Base-by-base conservation (phyloP, 2,888 invertebrate genomes). In the Orchesella flavescens region DNA sequence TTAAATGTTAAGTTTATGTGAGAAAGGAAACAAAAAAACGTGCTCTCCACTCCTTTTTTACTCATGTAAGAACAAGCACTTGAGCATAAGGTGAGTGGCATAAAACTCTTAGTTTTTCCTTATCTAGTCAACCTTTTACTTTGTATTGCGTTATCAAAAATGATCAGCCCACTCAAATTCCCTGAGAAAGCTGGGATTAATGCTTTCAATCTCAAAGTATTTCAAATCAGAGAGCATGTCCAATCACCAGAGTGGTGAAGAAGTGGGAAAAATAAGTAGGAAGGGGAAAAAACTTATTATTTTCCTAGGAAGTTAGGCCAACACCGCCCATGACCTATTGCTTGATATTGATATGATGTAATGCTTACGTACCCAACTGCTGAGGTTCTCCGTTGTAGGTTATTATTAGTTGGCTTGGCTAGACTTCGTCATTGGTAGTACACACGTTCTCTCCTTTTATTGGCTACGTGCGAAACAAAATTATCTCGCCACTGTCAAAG, bases 21-120 rank as follows among this genome's bases (percentile, higher is more conserved):
- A n/a, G 57, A 57, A 53, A 55, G 59, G 55, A 69, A 76, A 34
- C 46, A 68, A 69, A 61, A 68, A 66, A 57, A 74, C 66, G 73
- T 57, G 59, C 80, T 74, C 71, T 69, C 71, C 12, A 71, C 71
- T 57, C 59, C 53, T 59, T 61, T 79, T 65, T 65, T 55, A 79
- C 71, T 79, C 79, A 79, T 71, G 63, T 63, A 55, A 53, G 71
- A 76, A 82, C 75, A 76, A 82, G 76, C 81, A 72, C 82, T 82
- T 82, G 57, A 82, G 63, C 63, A 34, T 34, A 34, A 34, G 17
- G 55, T 72, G 72, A 82, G 76, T 82, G 82, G 61, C 55, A 76
- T 82, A 71, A 79, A 76, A 65, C 72, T 68, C 74, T 63, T 75
- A n/a, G 46, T 55, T 13, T 55, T 61, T 55, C n/a, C 72, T 73